Percentiles rank a stretch among this genome's conserved stretches.
Evolutionary conservation across 2,888 invertebrate genomes (phyloP).

Genomic region (Trisateles emortualis): DNA sequence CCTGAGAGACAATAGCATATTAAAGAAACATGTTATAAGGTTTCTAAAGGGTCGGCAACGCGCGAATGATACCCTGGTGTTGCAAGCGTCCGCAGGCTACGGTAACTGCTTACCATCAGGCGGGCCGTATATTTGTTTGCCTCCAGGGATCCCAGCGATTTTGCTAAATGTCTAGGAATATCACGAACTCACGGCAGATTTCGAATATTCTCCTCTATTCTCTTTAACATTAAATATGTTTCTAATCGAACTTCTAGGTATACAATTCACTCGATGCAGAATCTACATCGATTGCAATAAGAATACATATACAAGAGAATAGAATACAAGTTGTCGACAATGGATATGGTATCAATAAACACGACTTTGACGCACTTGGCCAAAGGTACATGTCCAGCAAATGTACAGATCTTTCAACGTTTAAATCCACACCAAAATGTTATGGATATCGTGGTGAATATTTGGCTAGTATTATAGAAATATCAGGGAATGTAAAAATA

Average conservation of each 20-base stretch:
- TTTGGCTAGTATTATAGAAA: slow-evolving; percentile 87
- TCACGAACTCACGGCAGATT: too few species aligned
- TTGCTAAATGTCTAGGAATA: too few species aligned
- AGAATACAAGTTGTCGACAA: slow-evolving; percentile 93
- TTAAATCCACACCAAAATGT: slow-evolving; percentile 81
- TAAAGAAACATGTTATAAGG: too few species aligned
- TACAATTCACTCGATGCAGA: slow-evolving; percentile 91
- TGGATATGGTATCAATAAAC: slow-evolving; percentile 88
- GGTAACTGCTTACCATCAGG: too few species aligned
- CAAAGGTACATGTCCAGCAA: slow-evolving; percentile 89
- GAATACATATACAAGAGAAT: slow-evolving; percentile 87
- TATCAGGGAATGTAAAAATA: slow-evolving; percentile 87
- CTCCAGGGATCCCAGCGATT: too few species aligned
- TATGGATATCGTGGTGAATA: slow-evolving; percentile 91
- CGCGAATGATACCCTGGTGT: too few species aligned
- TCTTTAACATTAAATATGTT: too few species aligned
- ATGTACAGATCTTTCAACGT: slow-evolving; percentile 81
- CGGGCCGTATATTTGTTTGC: too few species aligned
- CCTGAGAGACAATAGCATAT: too few species aligned
- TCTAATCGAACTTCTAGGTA: slow-evolving; percentile 77
- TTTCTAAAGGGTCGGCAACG: too few species aligned
- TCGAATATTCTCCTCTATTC: too few species aligned
- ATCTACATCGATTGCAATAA: slow-evolving; percentile 90
- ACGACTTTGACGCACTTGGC: slow-evolving; percentile 87
- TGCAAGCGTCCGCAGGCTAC: too few species aligned